Evolutionary conservation across 1,140 invertebrate genomes (phyloP), one percentile per base, ranked within the genome.

Genomic region (Drosophila bocqueti): DNA sequence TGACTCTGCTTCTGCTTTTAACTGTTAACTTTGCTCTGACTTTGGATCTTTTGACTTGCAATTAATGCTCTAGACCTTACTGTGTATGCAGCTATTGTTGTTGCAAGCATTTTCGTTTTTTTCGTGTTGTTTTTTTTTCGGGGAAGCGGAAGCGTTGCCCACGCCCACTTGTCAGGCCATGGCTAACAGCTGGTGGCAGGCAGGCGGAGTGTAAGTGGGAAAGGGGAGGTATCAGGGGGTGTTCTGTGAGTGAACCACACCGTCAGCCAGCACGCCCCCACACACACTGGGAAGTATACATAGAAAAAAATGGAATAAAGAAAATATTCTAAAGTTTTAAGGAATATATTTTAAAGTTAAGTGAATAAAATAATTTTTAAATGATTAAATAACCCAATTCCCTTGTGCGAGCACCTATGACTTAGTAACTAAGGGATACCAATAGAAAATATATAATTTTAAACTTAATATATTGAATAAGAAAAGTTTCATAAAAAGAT

Each of bases 141-240:
- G 84, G 84, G 76, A 87, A 89, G 84, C 84, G 84, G 84, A 89
- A 89, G 84, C 84, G 68, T 81, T 83, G 77, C 61, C 61, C 77
- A 87, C 84, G 84, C 84, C 84, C 84, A 87, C 84, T 87, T 87
- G 84, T 89, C 84, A 83, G 72, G 65, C 61, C 49, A 58, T 63
- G 68, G 55, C 63, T 68, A 81, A 82, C 26, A 38, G 49, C 40
- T 36, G n/a, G 40, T 36, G 47, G 47, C 18, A 36, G 16, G 31
- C 13, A 15, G 62, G 40, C 47, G 26, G 13, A 21, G 34, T 64
- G 38, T 26, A n/a, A 45, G 57, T 46, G 16, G 31, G 24, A 43
- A 65, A 54, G 67, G n/a, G 40, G 67, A 50, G 67, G 47, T 31
- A 46, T 46, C 52, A 26, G 63, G 31, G 67, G 67, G 62, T 63